Base-by-base conservation (phyloP, 2,797 vertebrate genomes). In the Erithacus rubecula region DNA sequence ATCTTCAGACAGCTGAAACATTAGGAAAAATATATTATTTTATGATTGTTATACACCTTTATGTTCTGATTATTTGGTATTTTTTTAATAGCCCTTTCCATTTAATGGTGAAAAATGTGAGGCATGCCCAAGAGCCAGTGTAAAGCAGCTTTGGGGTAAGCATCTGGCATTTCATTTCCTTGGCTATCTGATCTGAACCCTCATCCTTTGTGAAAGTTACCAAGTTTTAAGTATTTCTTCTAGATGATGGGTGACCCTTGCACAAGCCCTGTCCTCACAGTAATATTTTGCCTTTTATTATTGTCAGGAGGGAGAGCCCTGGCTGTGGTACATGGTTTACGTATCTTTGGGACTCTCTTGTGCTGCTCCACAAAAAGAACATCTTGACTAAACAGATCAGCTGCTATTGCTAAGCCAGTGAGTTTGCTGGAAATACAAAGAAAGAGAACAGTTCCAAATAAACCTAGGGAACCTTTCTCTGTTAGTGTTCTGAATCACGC, bases 1-100 rank as follows among this genome's bases (percentile, higher is more conserved):
- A 97, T 97, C 95, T 96, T 93, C 91, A 91, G 94, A 92, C 94
- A 95, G 86, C 84, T 95, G 94, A 96, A 97, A 96, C 64, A 49
- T 90, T 82, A 87, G 94, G 93, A 96, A 91, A 92, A 96, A 89
- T 67, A 89, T 81, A 62, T 95, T 94, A 78, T 94, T 97, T 97
- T 96, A 96, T 90, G 79, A 76, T 89, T 22, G 0, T 84, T 30
- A 78, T 68, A 89, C 75, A 86, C 64, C 67, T 92, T 96, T 94
- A 96, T 90, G 90, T 94, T 64, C 84, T 70, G 92, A 87, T 94
- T 94, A 93, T 96, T 95, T 92, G 82, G 90, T 56, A 2, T 34
- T 60, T 86, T 94, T 89, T 96, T 95, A 97, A 93, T 93, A 95
- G 94, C 49, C n/a, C 74, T 95, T 96, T 93, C 70, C 83, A 81